Evolutionary conservation across 2,888 invertebrate genomes (phyloP), one percentile per base, ranked within the genome.

Genomic region (Dryobotodes eremita): DNA sequence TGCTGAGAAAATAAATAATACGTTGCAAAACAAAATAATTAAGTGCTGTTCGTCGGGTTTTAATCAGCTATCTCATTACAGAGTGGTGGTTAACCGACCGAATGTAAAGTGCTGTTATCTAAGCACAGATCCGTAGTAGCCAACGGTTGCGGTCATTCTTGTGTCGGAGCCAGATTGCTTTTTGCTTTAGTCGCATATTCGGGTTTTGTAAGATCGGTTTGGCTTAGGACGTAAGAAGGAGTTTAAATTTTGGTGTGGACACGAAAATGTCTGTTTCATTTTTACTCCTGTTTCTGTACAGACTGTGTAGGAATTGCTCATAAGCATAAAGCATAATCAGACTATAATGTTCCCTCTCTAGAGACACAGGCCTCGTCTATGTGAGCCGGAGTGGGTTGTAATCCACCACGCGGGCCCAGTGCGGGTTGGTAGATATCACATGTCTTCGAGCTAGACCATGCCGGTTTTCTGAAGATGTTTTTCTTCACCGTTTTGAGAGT

Each of bases 41-140:
- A 86, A 74, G 77, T 70, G 78, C 77, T 72, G 72, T 81, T 83
- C 80, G 69, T 84, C 79, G 75, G 59, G 80, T 82, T 86, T 89
- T 92, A 91, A 91, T 93, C 89, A 91, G 89, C 86, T 84, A 85
- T 86, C 91, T 92, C 90, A 90, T 91, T 92, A 91, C 71, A 80
- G 75, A 79, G 76, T 84, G 81, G 84, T 62, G 91, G 91, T 86
- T 88, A 90, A 87, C 91, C 90, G 84, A 82, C 86, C 83, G 86
- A 87, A 91, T 90, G 86, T 86, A 88, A 88, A 89, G 81, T 86
- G 85, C 84, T 84, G 89, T 91, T 90, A 89, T 90, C 89, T 90
- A 86, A 90, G 86, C 88, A 82, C 71, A 82, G 83, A 88, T 89
- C 86, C 89, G 77, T 80, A 88, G 79, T 82, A 82, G 83, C 84